Conservation (phyloP, 2,888 invertebrate genomes). For the Hypsopygia costalis region DNA sequence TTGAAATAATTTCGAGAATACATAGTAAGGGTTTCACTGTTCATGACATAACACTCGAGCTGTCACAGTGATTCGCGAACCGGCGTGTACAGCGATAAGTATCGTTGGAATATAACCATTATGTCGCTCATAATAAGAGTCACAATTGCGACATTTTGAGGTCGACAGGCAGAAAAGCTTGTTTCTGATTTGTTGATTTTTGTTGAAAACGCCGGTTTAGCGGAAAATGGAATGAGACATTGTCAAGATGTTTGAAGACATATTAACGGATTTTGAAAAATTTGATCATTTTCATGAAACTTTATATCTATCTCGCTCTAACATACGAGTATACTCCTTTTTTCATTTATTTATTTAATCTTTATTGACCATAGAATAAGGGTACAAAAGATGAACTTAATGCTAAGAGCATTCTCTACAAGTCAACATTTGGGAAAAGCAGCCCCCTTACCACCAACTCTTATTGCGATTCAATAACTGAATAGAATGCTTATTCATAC, state of each 20-base stretch:
- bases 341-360: too few species aligned
- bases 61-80: not conserved
- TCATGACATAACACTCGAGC: conserved; percentile 3
- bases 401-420: too few species aligned
- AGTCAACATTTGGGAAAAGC: too few species aligned
- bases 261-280: too few species aligned
- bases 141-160: not conserved
- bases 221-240: conserved; percentile 1
- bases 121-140: not conserved
- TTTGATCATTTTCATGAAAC: too few species aligned
- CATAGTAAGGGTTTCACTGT: conserved; percentile 2
- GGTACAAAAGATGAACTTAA: too few species aligned
- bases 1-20: not conserved
- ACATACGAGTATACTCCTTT: too few species aligned
- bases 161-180: not conserved
- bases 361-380: too few species aligned
- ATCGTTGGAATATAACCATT: not conserved
- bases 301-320: too few species aligned
- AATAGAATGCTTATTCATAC: too few species aligned
- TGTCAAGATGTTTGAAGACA: not conserved
- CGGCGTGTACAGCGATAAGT: not conserved
- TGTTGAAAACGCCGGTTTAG: conserved; percentile 1
- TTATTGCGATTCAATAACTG: too few species aligned
- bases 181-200: conserved; percentile 6
- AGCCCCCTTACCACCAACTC: too few species aligned